Percentiles rank a stretch among this genome's conserved stretches.
Evolutionary conservation across 2,888 invertebrate species (phyloP).

Genomic region (Dicranocentrus wangi): DNA sequence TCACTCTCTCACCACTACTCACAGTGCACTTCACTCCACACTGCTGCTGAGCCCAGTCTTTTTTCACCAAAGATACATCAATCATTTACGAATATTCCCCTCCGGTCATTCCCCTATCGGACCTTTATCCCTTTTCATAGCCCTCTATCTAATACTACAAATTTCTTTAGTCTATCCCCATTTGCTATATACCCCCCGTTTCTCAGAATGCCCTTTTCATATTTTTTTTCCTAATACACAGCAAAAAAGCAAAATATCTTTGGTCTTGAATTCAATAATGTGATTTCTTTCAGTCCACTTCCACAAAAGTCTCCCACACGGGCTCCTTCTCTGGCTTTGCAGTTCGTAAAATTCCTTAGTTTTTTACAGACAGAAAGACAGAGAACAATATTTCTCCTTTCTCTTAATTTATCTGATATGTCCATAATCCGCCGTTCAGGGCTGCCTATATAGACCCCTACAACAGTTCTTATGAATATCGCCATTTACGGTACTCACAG

Average conservation of each 20-base stretch:
- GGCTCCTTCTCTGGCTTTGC: too few relatives aligned
- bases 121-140: background rate
- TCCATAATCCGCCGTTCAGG: too few relatives aligned
- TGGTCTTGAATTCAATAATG: too few relatives aligned
- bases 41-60: background rate
- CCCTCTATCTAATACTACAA: background rate
- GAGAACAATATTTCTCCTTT: slow-evolving; percentile 2
- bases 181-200: background rate
- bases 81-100: slow-evolving; percentile 21
- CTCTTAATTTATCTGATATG: background rate
- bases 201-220: background rate
- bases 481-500: slow-evolving; percentile 5
- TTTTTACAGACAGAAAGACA: background rate
- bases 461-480: background rate
- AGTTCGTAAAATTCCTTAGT: slow-evolving; percentile 11
- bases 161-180: background rate
- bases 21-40: too few relatives aligned
- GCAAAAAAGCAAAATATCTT: too few relatives aligned
- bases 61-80: slow-evolving; percentile 24
- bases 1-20: background rate
- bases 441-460: too few relatives aligned
- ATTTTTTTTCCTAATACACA: too few relatives aligned
- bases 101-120: slow-evolving; percentile 28
- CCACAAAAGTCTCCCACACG: too few relatives aligned
- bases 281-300: too few relatives aligned